Base-by-base conservation (phyloP, 2,113 vertebrate species). In the Sciurus niger region DNA sequence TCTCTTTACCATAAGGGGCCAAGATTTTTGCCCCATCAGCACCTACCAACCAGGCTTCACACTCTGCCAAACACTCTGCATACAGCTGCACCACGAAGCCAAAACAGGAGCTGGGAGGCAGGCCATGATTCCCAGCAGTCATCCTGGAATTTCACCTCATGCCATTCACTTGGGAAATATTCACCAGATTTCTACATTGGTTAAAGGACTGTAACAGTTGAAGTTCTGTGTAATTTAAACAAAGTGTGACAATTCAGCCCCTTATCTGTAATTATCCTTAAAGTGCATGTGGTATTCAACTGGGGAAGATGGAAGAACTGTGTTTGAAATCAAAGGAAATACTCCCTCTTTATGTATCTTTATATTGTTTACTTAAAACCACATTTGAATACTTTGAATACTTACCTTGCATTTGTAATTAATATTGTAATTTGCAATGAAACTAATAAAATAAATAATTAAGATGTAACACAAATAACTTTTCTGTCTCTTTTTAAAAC, bases 331-430 rank as follows among this genome's bases (percentile, higher is more conserved):
- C 25, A 46, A 92, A 67, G 14, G 30, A 9, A 32, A 48, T 2
- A 14, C 18, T 79, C 37, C 37, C 8, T 46, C 60, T 91, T 17
- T 48, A 16, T 11, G 12, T 3, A 32, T 22, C 3, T 83, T 20
- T 37, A 53, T 8, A 30, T 13, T 88, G 63, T 40, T 82, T 86
- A 74, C 84, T 80, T 90, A 85, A 68, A 87, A 63, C 48, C 18
- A n/a, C 9, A 6, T n/a, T 73, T 67, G 63, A 87, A 65, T 68
- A 68, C 16, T 70, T 70, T n/a, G 34, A n/a, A 63, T 53, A 43
- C 30, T 40, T 53, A 16, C 3, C 8, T 46, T 48, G 67, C 30
- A 67, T 80, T 32, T 83, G 12, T 8, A 67, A 73, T n/a, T 65
- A 32, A 73, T 58, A 74, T 89, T 53, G 79, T 43, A 18, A 85